Base-by-base conservation (phyloP, 1,140 invertebrate genomes). In the Halotydeus destructor region DNA sequence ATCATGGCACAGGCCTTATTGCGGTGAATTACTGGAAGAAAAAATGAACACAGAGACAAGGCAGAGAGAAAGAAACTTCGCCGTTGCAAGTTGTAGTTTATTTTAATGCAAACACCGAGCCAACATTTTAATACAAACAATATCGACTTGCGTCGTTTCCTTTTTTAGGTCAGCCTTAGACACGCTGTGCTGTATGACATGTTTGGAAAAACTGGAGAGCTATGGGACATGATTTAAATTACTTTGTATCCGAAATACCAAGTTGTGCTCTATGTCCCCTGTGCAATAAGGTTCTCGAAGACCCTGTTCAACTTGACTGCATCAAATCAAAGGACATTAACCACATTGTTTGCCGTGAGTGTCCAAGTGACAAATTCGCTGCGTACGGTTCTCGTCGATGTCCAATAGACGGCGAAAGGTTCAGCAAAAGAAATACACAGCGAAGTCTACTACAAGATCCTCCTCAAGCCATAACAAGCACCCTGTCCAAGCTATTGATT, bases 391-490 rank as follows among this genome's bases (percentile, higher is more conserved):
- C 11, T n/a, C 34, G 16, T 21, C 12, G 18, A 21, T 36, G 34
- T 36, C 34, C 34, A 21, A 36, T 36, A 12, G 34, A 36, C 22
- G 34, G 34, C 18, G 22, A 36, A 36, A 14, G 11, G 11, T 36
- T 36, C 5, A n/a, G n/a, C n/a, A 36, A 36, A 21, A 14, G 34
- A 14, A 36, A 36, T 21, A 36, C 34, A 18, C 34, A 21, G 12
- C 34, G 34, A 11, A 36, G 34, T 36, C 18, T 36, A 14, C 22
- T 36, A 12, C 34, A n/a, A n/a, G 22, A 12, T 36, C 34, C 34
- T n/a, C 34, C 34, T 3, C 34, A 36, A 21, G n/a, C 16, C 12
- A 11, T 36, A 18, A 18, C 22, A 14, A 21, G 22, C 5, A 21
- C 34, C 2, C 22, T 36, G 18, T 36, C 34, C 16, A 18, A 12